phyloP scores from a whole-genome alignment of 2,888 invertebrate species.

The Drosophila ustulata region DNA sequence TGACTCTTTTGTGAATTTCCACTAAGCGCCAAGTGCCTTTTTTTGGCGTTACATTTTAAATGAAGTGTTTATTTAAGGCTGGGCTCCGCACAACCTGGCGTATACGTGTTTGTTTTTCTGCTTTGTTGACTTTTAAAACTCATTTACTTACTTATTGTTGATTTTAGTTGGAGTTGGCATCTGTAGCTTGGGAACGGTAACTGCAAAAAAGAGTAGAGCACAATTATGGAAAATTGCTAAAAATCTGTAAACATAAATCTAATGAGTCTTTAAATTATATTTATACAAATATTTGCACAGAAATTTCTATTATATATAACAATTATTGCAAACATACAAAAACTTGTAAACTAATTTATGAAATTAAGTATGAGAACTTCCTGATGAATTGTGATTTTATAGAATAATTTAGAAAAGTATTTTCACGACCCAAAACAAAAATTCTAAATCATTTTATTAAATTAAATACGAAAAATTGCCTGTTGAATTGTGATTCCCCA shows the following conservation, averaged over 20 bases:
- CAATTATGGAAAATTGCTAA: constrained; percentile 7
- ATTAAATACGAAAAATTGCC: too few relatives aligned
- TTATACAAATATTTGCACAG: too few relatives aligned
- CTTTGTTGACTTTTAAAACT: constrained; percentile 29
- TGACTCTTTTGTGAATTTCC: constrained; percentile 41
- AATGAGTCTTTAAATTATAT: too few relatives aligned
- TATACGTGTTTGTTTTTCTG: constrained; percentile 9
- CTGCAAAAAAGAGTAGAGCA: constrained; percentile 35
- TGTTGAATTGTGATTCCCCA: too few relatives aligned
- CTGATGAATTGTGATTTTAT: too few relatives aligned
- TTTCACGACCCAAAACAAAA: too few relatives aligned
- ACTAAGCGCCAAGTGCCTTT: constrained; percentile 58
- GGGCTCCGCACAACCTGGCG: constrained; percentile 12
- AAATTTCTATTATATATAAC: too few relatives aligned
- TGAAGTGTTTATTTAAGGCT: constrained; percentile 66
- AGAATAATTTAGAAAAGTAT: too few relatives aligned
- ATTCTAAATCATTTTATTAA: too few relatives aligned
- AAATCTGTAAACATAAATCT: background rate
- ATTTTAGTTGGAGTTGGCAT: constrained; percentile 51
- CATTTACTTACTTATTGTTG: constrained; percentile 59
- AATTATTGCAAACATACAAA: too few relatives aligned
- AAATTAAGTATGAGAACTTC: too few relatives aligned
- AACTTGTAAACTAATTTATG: too few relatives aligned
- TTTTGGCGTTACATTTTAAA: constrained; percentile 75
- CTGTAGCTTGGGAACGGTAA: constrained; percentile 22